Base-by-base conservation (phyloP, 2,888 invertebrate species). In the Drosophila crucigera region DNA sequence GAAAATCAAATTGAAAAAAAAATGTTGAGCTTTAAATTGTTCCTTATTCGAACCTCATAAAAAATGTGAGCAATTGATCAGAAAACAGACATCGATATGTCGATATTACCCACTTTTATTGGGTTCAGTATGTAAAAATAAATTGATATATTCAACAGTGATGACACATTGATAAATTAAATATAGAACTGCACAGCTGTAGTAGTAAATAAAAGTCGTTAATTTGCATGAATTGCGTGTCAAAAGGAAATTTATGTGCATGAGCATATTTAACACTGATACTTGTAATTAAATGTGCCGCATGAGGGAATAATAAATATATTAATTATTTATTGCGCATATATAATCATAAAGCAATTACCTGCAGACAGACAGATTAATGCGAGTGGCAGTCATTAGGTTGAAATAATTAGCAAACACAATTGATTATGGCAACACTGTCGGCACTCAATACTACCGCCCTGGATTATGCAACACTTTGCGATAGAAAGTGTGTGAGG, bases 191-290 rank as follows among this genome's bases (percentile, higher is more conserved):
- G 7, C 10, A 11, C 6, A 19, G 5, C 37, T 14, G n/a, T 22
- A 16, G n/a, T n/a, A 41, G 7, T 19, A 25, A 58, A 58, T 5
- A 41, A 41, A 30, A 22, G 68, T 86, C 70, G 78, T 85, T 83
- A 89, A 68, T 84, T 68, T 73, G 67, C 60, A 72, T 61, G 66
- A 88, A 30, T 52, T 52, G 52, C 28, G 30, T 90, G 72, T 78
- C 78, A 81, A 69, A 77, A 67, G 73, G 69, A 77, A 66, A 74
- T 50, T 39, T 61, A 73, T 84, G 58, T 61, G 47, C 7, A 41
- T n/a, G 41, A 41, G 10, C 41, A 47, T 61, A 72, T 79, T 70
- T 58, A 68, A 61, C 50, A 65, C 52, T 60, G 69, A 73, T 65
- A 79, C 49, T 64, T 59, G 30, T 55, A 75, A 78, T 73, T 60